A percentile compares a stretch with the other conserved stretches of the same genome.
Evolutionary conservation across 2,888 invertebrate species (phyloP).

Genomic region (Stenchaetothrips biformis): DNA sequence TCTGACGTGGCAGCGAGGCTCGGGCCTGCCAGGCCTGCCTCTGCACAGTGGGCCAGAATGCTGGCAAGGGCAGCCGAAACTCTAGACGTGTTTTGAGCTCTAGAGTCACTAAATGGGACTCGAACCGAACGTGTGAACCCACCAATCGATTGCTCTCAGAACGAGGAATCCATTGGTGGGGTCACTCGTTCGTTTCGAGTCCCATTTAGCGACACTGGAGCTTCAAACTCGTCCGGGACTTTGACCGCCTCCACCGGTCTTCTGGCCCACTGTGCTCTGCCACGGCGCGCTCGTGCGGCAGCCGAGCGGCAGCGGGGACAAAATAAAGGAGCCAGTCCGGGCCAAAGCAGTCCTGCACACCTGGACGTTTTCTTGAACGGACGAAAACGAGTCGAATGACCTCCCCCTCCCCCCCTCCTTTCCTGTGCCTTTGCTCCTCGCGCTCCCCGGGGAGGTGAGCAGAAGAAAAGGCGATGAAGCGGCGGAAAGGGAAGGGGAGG

Average conservation of each 20-base stretch:
- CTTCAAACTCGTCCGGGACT: too few species aligned
- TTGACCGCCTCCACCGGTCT: too few species aligned
- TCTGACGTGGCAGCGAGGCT: background rate
- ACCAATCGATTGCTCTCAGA: too few species aligned
- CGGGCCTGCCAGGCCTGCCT: background rate
- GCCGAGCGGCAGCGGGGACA: background rate
- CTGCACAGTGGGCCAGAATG: background rate
- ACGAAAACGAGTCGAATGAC: slow-evolving; percentile 22
- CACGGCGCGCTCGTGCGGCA: slow-evolving; percentile 7
- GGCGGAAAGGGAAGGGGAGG: background rate
- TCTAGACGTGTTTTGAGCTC: too few species aligned
- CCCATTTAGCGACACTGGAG: too few species aligned
- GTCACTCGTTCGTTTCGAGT: too few species aligned
- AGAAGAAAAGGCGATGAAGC: background rate
- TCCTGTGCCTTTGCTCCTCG: background rate
- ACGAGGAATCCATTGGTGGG: too few species aligned
- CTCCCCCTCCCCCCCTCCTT: background rate
- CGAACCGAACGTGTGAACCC: too few species aligned
- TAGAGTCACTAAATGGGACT: too few species aligned
- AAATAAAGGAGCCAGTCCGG: background rate
- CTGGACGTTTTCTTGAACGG: slow-evolving; percentile 3
- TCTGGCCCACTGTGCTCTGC: too few species aligned
- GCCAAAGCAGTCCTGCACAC: background rate
- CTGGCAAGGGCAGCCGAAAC: too few species aligned
- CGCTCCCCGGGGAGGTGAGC: background rate